Conservation (phyloP, 2,113 vertebrate genomes). For the Hystrix cristata region DNA sequence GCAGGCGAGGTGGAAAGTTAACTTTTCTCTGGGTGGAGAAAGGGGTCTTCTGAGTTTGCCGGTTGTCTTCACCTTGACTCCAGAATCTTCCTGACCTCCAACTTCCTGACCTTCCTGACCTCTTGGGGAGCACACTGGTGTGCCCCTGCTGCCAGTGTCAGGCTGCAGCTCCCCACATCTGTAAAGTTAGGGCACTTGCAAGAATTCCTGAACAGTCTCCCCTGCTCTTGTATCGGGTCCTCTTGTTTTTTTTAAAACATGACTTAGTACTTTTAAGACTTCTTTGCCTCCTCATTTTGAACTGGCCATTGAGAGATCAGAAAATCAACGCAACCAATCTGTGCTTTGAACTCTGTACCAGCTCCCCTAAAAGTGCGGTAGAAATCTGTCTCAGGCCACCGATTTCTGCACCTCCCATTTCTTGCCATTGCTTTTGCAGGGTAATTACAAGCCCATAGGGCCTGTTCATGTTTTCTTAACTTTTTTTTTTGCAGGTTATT, state of each 20-base stretch:
- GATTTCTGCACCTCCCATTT: not conserved
- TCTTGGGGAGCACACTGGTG: not conserved
- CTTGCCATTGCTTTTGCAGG: not conserved
- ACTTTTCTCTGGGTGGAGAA: not conserved
- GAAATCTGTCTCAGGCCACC: not conserved
- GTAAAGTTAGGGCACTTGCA: not conserved
- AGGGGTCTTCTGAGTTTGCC: not conserved
- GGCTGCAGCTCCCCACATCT: not conserved
- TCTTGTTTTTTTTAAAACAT: not conserved
- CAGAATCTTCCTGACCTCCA: not conserved
- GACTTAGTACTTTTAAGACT: not conserved
- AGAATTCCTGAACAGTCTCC: not conserved
- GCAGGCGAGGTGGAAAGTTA: not conserved
- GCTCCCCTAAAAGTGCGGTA: not conserved
- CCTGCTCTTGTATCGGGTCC: not conserved
- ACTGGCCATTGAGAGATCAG: not conserved
- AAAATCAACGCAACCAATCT: not conserved
- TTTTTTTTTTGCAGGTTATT: conserved; percentile 88
- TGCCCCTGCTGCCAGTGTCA: not conserved
- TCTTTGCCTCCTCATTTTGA: not conserved
- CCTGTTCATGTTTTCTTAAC: not conserved
- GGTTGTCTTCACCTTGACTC: not conserved
- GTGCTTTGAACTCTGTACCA: not conserved
- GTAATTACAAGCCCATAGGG: not conserved
- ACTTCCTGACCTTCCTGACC: not conserved